A percentile compares a stretch with the other conserved stretches of the same genome.
Evolutionary conservation across 2,113 vertebrate species (phyloP).

Genomic region (Phalacrocorax aristotelis): DNA sequence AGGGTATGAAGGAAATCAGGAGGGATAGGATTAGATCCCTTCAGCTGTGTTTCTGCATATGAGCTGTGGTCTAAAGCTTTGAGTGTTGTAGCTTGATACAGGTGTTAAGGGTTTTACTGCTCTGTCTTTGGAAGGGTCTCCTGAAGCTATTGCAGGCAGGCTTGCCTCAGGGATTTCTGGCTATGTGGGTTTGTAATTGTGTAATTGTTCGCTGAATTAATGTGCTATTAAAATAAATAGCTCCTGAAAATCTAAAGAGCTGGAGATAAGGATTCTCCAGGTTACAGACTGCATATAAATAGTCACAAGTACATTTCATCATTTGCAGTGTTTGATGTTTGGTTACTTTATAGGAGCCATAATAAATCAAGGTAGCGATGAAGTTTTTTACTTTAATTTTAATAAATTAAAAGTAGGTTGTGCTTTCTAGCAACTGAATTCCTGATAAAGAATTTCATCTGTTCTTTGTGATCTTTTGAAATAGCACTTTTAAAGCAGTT

Average conservation of each 20-base stretch:
- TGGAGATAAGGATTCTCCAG: neutral
- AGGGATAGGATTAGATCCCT: neutral
- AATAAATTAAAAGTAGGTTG: neutral
- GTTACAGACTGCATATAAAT: neutral
- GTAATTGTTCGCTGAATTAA: neutral
- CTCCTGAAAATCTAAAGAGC: neutral
- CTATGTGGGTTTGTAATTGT: neutral
- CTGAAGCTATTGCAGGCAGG: neutral
- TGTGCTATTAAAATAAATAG: neutral
- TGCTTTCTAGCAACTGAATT: neutral
- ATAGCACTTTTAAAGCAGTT: neutral
- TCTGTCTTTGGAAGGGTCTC: neutral
- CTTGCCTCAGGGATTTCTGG: neutral
- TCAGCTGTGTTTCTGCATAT: fast-evolving
- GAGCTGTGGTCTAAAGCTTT: neutral
- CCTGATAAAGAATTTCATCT: neutral
- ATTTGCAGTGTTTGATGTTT: neutral
- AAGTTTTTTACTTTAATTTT: neutral
- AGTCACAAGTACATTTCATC: fast-evolving
- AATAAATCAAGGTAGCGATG: neutral
- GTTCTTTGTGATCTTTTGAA: neutral
- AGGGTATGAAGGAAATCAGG: neutral
- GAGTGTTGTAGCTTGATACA: neutral
- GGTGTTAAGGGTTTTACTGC: neutral
- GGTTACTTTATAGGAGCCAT: neutral